phyloP scores from a whole-genome alignment of 2,797 vertebrate genomes.

The Ibycter americanus region DNA sequence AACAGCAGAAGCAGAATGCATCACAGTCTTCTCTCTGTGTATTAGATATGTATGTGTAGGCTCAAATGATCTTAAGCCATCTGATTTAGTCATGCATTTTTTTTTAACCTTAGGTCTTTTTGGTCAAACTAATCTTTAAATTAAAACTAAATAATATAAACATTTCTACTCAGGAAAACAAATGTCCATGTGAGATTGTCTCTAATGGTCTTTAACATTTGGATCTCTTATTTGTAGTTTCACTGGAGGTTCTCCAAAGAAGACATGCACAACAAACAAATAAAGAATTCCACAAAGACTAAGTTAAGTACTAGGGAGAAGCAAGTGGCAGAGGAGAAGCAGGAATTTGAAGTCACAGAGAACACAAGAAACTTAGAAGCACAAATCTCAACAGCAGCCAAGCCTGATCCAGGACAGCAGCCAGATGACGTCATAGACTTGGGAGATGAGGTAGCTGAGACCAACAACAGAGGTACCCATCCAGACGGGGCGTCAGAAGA shows the following conservation, averaged over 20 bases:
- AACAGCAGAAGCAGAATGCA: not conserved
- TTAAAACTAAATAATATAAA: not conserved
- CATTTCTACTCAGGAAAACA: not conserved
- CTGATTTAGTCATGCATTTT: not conserved
- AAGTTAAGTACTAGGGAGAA: slow-evolving; percentile 61
- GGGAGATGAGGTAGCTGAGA: not conserved
- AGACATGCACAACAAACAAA: slow-evolving; percentile 67
- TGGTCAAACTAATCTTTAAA: not conserved
- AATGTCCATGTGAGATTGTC: not conserved
- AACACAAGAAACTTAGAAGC: slow-evolving; percentile 72
- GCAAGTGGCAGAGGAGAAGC: slow-evolving; percentile 56
- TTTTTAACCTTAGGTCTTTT: not conserved
- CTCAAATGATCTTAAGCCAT: not conserved
- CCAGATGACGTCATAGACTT: slow-evolving; percentile 24
- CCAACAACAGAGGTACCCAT: not conserved
- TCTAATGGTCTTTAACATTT: not conserved
- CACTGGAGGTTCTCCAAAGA: slow-evolving; percentile 82
- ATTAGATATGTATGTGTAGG: fast-evolving
- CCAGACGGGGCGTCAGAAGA: not conserved
- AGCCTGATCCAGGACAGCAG: slow-evolving; percentile 24
- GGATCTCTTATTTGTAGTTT: slow-evolving; percentile 68
- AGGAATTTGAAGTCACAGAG: slow-evolving; percentile 54
- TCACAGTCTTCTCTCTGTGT: not conserved
- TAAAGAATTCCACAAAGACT: slow-evolving; percentile 73
- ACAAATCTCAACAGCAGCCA: slow-evolving; percentile 30